phyloP scores from a whole-genome alignment of 2,888 invertebrate genomes.

The Agrochola lychnidis region DNA sequence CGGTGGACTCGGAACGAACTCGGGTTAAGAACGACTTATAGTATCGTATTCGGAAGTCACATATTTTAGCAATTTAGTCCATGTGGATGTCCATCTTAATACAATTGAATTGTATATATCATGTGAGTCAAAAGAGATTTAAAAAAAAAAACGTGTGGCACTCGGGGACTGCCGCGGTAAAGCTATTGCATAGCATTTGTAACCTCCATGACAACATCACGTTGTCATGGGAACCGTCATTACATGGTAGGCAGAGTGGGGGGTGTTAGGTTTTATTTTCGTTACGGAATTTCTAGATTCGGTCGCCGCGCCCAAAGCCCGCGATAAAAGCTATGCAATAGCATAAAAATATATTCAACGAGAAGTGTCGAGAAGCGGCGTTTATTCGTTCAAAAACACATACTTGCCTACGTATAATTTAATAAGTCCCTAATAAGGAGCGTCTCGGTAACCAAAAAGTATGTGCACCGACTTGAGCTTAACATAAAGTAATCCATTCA shows the following conservation, averaged over 20 bases:
- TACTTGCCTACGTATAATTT: background rate
- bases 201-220: too few relatives aligned
- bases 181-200: too few relatives aligned
- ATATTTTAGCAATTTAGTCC: background rate
- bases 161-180: too few relatives aligned
- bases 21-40: background rate
- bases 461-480: background rate
- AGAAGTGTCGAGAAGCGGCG: background rate
- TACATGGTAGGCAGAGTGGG: too few relatives aligned
- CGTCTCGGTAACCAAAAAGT: background rate
- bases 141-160: too few relatives aligned
- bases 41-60: background rate
- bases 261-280: too few relatives aligned
- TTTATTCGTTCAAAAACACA: background rate
- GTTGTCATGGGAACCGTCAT: too few relatives aligned
- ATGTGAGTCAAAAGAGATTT: background rate
- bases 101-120: too few relatives aligned
- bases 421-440: background rate
- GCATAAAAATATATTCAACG: background rate
- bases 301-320: too few relatives aligned
- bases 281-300: too few relatives aligned
- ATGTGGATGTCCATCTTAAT: background rate
- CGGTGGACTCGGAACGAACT: too few relatives aligned
- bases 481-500: background rate
- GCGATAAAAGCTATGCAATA: too few relatives aligned